phyloP scores from a whole-genome alignment of 2,888 invertebrate genomes.

The Melinaea marsaeus region DNA sequence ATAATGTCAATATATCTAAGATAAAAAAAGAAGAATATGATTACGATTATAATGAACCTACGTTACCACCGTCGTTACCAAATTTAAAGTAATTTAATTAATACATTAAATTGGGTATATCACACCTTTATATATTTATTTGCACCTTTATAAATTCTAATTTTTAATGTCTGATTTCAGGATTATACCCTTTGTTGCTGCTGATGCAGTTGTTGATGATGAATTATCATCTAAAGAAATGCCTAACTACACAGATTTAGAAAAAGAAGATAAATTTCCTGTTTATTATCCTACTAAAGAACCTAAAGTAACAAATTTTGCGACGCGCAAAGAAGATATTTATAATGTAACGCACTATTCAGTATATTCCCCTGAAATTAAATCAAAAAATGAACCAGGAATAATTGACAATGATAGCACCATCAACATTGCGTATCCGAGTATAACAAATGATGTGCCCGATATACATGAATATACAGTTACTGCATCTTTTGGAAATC shows the following conservation, averaged over 20 bases:
- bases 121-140: neutral
- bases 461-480: constrained; percentile 49
- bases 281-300: constrained; percentile 57
- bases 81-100: constrained; percentile 81
- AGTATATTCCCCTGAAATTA: constrained; percentile 51
- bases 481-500: constrained; percentile 44
- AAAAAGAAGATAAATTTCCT: constrained; percentile 65
- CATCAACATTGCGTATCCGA: constrained; percentile 43
- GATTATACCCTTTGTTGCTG: constrained; percentile 91
- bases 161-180: constrained; percentile 57
- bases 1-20: constrained; percentile 71
- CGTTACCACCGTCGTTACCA: constrained; percentile 88
- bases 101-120: constrained; percentile 2
- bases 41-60: constrained; percentile 83
- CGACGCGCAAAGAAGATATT: constrained; percentile 51
- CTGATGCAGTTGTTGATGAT: constrained; percentile 86
- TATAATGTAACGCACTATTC: constrained; percentile 64
- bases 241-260: constrained; percentile 51
- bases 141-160: neutral
- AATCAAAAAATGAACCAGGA: constrained; percentile 41
- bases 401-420: constrained; percentile 42
- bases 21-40: constrained; percentile 80
- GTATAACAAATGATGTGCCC: constrained; percentile 39
- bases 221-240: constrained; percentile 59
- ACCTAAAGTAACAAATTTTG: constrained; percentile 46